Conservation (phyloP, 2,888 invertebrate species). For the Apantesis nais region DNA sequence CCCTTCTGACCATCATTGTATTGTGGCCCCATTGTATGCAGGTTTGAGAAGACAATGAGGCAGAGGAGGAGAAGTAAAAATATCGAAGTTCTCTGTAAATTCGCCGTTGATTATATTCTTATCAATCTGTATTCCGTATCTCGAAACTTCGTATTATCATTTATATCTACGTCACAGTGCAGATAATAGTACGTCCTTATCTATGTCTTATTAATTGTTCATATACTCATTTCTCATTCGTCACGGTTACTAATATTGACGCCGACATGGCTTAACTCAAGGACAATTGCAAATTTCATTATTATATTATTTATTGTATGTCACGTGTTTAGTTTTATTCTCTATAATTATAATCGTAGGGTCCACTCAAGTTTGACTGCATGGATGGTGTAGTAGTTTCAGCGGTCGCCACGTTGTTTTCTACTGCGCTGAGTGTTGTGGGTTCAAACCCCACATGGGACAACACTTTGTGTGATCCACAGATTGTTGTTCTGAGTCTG, state of each 20-base stretch:
- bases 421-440: too few relatives aligned
- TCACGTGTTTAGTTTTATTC: slow-evolving; percentile 34
- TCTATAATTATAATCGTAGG: slow-evolving; percentile 30
- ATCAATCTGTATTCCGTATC: slow-evolving; percentile 28
- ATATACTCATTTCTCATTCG: slow-evolving; percentile 70
- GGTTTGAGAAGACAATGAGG: neutral
- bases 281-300: slow-evolving; percentile 54
- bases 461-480: too few relatives aligned
- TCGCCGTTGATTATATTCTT: neutral
- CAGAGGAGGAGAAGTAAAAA: neutral
- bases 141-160: slow-evolving; percentile 41
- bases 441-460: too few relatives aligned
- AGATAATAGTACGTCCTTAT: neutral
- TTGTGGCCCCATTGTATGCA: neutral
- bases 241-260: slow-evolving; percentile 66
- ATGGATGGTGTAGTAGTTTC: too few relatives aligned
- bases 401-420: too few relatives aligned
- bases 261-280: slow-evolving; percentile 59
- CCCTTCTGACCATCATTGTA: neutral
- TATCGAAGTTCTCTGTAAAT: neutral
- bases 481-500: too few relatives aligned
- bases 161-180: slow-evolving; percentile 18
- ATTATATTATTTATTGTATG: slow-evolving; percentile 48
- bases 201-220: slow-evolving; percentile 59
- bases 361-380: too few relatives aligned